These are phyloP conservation scores for Ericerus pela DNA, from an alignment of 1,140 invertebrate species.

Conservation along the genomic window DNA sequence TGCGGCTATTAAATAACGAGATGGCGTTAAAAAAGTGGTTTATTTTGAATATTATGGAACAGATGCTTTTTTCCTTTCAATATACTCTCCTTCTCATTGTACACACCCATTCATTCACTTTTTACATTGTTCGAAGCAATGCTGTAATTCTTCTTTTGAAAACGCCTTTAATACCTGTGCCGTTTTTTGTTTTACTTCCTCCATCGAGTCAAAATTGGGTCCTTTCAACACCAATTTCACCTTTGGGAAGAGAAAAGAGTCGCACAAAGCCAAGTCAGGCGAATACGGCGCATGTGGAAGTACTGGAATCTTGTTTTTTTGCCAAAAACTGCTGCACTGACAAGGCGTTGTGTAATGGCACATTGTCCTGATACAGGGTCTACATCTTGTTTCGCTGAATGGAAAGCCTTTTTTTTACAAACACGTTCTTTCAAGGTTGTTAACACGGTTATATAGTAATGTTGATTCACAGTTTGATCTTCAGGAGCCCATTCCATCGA, in stretches of 20 bases:
- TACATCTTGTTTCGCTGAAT: conserved; percentile 18
- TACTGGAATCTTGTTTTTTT: conserved; percentile 23
- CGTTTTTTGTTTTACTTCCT: conserved; percentile 20
- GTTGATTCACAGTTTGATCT: conserved; percentile 25
- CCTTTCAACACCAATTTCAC: conserved; percentile 25
- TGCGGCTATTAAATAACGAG: background rate
- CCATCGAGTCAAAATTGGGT: conserved; percentile 20
- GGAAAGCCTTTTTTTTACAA: conserved; percentile 16
- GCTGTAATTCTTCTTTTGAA: conserved; percentile 20
- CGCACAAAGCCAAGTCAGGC: conserved; percentile 28
- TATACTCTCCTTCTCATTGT: conserved; percentile 14
- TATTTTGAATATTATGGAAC: background rate
- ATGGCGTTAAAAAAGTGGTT: conserved; percentile 4
- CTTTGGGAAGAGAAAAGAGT: conserved; percentile 30
- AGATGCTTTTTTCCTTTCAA: conserved; percentile 5
- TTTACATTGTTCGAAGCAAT: conserved; percentile 21
- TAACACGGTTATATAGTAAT: conserved; percentile 25
- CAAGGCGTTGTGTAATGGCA: conserved; percentile 16
- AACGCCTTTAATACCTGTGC: conserved; percentile 15
- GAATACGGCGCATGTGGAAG: conserved; percentile 27
- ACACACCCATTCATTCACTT: conserved; percentile 20
- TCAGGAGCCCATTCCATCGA: conserved; percentile 25
- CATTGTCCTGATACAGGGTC: conserved; percentile 21
- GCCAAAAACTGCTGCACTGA: conserved; percentile 20
- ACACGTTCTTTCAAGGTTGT: conserved; percentile 19